A percentile compares a stretch with the other conserved stretches of the same genome.
Evolutionary conservation across 2,797 vertebrate species (phyloP).

Genomic region (Helostoma temminkii): DNA sequence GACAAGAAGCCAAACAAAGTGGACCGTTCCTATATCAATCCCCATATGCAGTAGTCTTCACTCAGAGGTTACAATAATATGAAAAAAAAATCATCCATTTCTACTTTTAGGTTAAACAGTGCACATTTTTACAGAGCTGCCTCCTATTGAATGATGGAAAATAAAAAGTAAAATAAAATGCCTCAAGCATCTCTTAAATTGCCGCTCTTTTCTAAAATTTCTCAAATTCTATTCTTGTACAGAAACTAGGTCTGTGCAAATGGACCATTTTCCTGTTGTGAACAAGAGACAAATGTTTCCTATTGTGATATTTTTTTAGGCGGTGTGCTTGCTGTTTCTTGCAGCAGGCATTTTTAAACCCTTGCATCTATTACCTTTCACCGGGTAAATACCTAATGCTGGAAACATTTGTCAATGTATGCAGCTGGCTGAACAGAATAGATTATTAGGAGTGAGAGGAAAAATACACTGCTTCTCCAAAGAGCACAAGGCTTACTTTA

Average conservation of each 20-base stretch:
- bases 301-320: slow-evolving; percentile 70
- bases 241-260: slow-evolving; percentile 26
- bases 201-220: slow-evolving; percentile 1
- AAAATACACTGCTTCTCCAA: slow-evolving; percentile 80
- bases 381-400: slow-evolving; percentile 87
- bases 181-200: not conserved
- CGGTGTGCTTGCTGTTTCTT: slow-evolving; percentile 73
- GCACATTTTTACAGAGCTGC: not conserved
- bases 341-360: slow-evolving; percentile 83
- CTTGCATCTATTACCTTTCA: slow-evolving; percentile 86
- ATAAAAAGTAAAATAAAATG: not conserved
- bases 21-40: slow-evolving; percentile 31
- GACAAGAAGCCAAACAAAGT: slow-evolving; percentile 56
- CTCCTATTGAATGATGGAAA: not conserved
- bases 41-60: not conserved
- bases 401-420: slow-evolving; percentile 88
- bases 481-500: slow-evolving; percentile 68
- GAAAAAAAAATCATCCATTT: not conserved
- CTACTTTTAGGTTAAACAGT: not conserved
- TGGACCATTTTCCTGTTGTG: slow-evolving; percentile 44
- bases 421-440: slow-evolving; percentile 87
- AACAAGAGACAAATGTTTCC: slow-evolving; percentile 63
- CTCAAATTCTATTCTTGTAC: slow-evolving; percentile 5
- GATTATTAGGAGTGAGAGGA: slow-evolving; percentile 87
- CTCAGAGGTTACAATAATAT: slow-evolving; percentile 7